phyloP scores from a whole-genome alignment of 2,797 vertebrate species.

The Myotis findleyi region DNA sequence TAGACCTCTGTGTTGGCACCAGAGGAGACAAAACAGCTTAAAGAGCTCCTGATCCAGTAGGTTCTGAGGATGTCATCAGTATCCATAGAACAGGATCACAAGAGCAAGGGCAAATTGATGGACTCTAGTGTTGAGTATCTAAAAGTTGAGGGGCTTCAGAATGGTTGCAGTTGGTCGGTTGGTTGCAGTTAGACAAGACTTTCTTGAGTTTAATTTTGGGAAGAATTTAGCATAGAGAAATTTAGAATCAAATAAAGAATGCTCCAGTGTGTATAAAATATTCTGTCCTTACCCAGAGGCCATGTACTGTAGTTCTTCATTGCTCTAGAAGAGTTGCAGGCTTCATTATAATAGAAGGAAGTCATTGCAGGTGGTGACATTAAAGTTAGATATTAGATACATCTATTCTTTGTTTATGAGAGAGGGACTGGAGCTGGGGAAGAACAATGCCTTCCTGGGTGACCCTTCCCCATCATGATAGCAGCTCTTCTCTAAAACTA shows the following conservation, averaged over 20 bases:
- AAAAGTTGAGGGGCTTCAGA: not conserved
- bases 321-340: not conserved
- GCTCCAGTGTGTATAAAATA: not conserved
- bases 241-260: not conserved
- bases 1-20: not conserved
- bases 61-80: not conserved
- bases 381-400: not conserved
- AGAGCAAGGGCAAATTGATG: not conserved
- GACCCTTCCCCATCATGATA: not conserved
- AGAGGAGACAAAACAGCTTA: not conserved
- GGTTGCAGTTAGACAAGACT: not conserved
- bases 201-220: constrained; percentile 45
- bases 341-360: constrained; percentile 13
- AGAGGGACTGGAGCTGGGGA: not conserved
- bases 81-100: not conserved
- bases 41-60: not conserved
- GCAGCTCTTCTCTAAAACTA: not conserved
- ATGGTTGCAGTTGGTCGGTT: not conserved
- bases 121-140: not conserved
- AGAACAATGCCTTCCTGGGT: constrained; percentile 76
- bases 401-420: not conserved
- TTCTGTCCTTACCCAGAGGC: not conserved
- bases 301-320: not conserved
- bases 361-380: not conserved
- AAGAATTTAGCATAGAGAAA: constrained; percentile 2